phyloP scores from a whole-genome alignment of 2,888 invertebrate genomes.

The Drosophila maculinotata region DNA sequence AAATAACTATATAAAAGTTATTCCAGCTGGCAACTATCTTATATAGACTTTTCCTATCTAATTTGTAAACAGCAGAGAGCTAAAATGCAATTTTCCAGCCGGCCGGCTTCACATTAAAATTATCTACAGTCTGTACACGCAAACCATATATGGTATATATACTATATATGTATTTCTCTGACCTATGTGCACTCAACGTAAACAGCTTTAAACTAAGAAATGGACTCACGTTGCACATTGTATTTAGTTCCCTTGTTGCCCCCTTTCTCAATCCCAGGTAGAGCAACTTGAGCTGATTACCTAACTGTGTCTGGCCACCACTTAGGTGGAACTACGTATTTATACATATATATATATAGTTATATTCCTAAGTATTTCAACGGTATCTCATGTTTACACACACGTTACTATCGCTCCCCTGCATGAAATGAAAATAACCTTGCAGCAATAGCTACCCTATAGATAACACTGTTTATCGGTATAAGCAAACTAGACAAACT shows the following conservation, averaged over 20 bases:
- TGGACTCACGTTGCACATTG: slow-evolving; percentile 35
- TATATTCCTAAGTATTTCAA: slow-evolving; percentile 14
- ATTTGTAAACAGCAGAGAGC: not conserved
- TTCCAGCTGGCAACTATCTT: no score
- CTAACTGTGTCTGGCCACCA: slow-evolving; percentile 21
- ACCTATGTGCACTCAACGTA: slow-evolving; percentile 1
- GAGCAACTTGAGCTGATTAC: slow-evolving; percentile 33
- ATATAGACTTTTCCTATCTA: not conserved
- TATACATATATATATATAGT: not conserved
- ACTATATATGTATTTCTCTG: not conserved
- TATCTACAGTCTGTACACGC: not conserved
- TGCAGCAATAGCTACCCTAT: slow-evolving; percentile 18
- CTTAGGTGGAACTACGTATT: slow-evolving; percentile 19
- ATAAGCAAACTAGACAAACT: slow-evolving; percentile 16
- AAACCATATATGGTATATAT: not conserved
- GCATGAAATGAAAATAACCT: slow-evolving; percentile 25
- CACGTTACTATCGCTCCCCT: slow-evolving; percentile 35
- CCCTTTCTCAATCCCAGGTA: not conserved
- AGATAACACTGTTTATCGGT: slow-evolving; percentile 21
- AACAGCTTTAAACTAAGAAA: slow-evolving; percentile 16
- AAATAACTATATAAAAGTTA: no score
- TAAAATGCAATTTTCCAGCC: slow-evolving; percentile 30
- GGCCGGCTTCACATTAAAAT: slow-evolving; percentile 34
- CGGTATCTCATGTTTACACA: slow-evolving; percentile 37
- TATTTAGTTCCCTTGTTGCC: not conserved